Evolutionary conservation across 2,113 vertebrate genomes (phyloP).

Genomic region (Eupsittula cactorum): DNA sequence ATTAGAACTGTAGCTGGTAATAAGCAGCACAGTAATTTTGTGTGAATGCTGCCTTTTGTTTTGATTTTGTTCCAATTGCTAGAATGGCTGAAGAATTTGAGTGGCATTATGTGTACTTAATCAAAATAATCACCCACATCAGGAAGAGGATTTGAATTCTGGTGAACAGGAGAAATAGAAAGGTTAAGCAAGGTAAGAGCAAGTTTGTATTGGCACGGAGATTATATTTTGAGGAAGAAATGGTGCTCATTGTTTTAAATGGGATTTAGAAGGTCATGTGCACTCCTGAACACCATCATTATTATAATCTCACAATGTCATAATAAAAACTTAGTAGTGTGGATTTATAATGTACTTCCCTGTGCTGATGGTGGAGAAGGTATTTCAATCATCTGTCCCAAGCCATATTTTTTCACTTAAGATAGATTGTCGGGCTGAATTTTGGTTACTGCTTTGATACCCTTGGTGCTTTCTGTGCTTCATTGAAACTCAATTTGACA

Average conservation of each 20-base stretch:
- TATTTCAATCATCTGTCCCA: neutral
- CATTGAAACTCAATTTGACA: neutral
- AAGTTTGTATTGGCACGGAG: neutral
- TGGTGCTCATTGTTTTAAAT: neutral
- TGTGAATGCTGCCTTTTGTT: slow-evolving; percentile 31
- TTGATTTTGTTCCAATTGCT: slow-evolving; percentile 44
- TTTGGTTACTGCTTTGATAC: neutral
- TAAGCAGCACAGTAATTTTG: neutral
- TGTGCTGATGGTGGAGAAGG: neutral
- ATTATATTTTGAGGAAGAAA: neutral
- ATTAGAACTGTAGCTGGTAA: slow-evolving; percentile 7
- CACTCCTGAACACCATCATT: neutral
- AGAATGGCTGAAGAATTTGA: slow-evolving; percentile 36
- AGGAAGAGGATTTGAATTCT: slow-evolving; percentile 46
- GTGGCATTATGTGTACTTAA: slow-evolving; percentile 35
- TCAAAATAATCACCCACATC: slow-evolving; percentile 42
- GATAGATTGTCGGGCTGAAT: neutral
- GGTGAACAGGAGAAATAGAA: neutral
- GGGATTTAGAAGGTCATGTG: neutral
- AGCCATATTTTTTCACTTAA: neutral
- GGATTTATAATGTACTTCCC: neutral
- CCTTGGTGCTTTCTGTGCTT: neutral
- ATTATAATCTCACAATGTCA: neutral
- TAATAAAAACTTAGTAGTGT: neutral
- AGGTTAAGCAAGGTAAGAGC: slow-evolving; percentile 38